These are phyloP conservation scores for Aphaenogaster floridana DNA, from an alignment of 1,140 invertebrate genomes.

Conservation along the genomic window DNA sequence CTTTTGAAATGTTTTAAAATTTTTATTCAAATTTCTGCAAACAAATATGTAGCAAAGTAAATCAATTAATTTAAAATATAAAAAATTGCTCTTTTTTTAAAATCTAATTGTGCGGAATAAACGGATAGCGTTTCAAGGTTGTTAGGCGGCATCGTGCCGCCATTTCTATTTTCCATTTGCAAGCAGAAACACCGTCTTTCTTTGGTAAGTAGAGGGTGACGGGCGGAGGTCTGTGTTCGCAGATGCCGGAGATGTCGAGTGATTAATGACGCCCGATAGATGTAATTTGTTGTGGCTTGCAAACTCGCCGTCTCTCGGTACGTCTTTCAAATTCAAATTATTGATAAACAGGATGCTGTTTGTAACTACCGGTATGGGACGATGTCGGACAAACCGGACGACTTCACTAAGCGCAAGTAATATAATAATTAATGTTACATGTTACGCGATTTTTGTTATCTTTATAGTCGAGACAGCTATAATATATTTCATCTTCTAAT, in stretches of 20 bases:
- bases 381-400: conserved; percentile 74
- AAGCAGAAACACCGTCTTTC: conserved; percentile 49
- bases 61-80: neutral
- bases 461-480: conserved; percentile 5
- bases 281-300: conserved; percentile 76
- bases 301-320: conserved; percentile 71
- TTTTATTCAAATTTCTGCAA: neutral
- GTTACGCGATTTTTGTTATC: conserved; percentile 76
- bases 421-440: conserved; percentile 84
- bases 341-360: conserved; percentile 78
- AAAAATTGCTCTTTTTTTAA: conserved; percentile 3
- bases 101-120: conserved; percentile 3
- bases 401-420: conserved; percentile 81
- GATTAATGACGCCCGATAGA: conserved; percentile 77
- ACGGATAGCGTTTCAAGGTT: conserved; percentile 19
- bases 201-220: conserved; percentile 14
- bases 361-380: conserved; percentile 68
- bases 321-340: conserved; percentile 78
- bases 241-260: conserved; percentile 75
- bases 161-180: conserved; percentile 61
- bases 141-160: conserved; percentile 17
- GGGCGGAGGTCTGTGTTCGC: conserved; percentile 56
- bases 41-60: neutral
- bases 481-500: conserved; percentile 1
- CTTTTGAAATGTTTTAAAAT: neutral